Conservation (phyloP, 2,113 vertebrate species). For the Pleuronectes platessa region DNA sequence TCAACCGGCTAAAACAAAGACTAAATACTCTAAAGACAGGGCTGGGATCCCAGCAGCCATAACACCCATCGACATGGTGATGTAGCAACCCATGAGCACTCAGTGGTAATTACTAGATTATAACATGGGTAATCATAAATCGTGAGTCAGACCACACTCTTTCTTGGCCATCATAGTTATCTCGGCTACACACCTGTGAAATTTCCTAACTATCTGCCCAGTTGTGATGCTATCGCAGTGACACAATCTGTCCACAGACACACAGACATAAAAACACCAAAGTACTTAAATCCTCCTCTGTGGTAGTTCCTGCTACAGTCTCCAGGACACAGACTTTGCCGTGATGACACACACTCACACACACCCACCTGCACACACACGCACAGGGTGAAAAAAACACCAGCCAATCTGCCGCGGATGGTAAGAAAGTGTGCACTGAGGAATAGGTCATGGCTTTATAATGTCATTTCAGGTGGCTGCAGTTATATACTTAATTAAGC, state of each 20-base stretch:
- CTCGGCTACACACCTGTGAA: not conserved
- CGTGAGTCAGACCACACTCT: not conserved
- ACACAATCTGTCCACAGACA: not conserved
- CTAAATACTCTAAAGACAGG: not conserved
- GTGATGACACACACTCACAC: not conserved
- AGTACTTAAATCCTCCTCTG: not conserved
- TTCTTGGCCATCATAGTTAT: not conserved
- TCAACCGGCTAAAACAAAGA: not conserved
- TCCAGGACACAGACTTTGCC: not conserved
- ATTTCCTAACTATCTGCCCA: not conserved
- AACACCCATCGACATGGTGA: not conserved
- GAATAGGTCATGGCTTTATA: not conserved
- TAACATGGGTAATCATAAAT: not conserved
- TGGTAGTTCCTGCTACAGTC: not conserved
- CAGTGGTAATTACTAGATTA: not conserved
- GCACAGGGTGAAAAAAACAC: not conserved
- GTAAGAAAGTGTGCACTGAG: not conserved
- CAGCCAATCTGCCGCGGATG: not conserved
- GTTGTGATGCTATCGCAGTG: not conserved
- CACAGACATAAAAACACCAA: not conserved
- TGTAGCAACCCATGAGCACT: not conserved
- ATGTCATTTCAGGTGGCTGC: not conserved
- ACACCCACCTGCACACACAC: not conserved
- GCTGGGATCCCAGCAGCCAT: not conserved
- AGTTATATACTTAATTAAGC: not conserved